Base-by-base conservation (phyloP, 2,113 vertebrate genomes). In the Atlantisia rogersi region DNA sequence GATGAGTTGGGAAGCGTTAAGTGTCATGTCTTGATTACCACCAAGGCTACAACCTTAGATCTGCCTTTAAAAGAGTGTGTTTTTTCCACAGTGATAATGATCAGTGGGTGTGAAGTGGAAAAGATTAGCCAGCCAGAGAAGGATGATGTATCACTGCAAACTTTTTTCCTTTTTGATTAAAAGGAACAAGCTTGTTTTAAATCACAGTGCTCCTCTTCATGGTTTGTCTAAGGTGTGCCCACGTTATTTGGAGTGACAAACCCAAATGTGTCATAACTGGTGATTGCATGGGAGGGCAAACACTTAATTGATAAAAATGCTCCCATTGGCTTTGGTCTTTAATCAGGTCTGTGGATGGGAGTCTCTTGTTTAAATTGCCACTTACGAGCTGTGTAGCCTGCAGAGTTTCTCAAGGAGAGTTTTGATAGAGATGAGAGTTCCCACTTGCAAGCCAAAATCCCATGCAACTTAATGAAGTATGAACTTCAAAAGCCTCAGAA, bases 31-130 rank as follows among this genome's bases (percentile, higher is more conserved):
- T 77, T 69, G 81, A 76, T 90, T 92, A 58, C 84, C 76, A 18
- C 91, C 59, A 80, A 55, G 75, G 68, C 74, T 95, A 26, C 63
- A 95, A 73, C 92, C 82, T 93, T 55, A 91, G 94, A 96, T 96
- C 90, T 91, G 68, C 82, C 93, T 96, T 95, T 80, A 91, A 94
- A 87, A 96, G 1, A 2, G 40, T 89, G 88, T 48, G 44, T 53
- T 86, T 94, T 96, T 81, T 92, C 91, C 73, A 35, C 4, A 5
- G n/a, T 37, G 86, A 53, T 97, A 93, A 58, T 64, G 44, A 84
- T 95, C 96, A 93, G 58, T 96, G 94, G 95, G 95, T 84, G 86
- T 94, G 94, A 95, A 81, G 80, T 87, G 88, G 94, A 89, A 96
- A 97, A 93, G 90, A 97, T 94, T 92, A 94, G 44, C 62, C 44